Evolutionary conservation across 2,888 invertebrate genomes (phyloP), one percentile per base, ranked within the genome.

Genomic region (Lagria hirta): DNA sequence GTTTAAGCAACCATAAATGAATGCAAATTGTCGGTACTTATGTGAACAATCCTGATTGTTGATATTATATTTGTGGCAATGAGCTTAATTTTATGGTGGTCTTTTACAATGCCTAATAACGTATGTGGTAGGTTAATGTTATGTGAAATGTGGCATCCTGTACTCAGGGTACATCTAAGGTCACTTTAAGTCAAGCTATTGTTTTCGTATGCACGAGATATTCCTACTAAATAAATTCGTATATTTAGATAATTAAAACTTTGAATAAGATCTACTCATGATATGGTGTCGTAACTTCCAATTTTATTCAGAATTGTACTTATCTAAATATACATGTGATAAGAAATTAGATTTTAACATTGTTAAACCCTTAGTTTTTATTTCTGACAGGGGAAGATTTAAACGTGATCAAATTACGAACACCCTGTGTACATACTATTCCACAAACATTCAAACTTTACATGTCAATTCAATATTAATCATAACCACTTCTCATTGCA

Each of bases 291-390:
- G n/a, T n/a, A n/a, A n/a, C n/a, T 11, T 13, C 15, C 27, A 16
- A 35, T 35, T 35, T 35, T 35, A 35, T 26, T 37, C 28, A 6
- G 28, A 37, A 37, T 36, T 35, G 27, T 37, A 28, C 21, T 37
- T 37, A 37, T 37, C 37, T 37, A 37, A 37, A 22, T 37, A 37
- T 37, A 37, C 37, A 37, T 37, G 28, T 37, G 37, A 37, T 28
- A 37, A 7, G 12, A 35, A 36, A 13, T 13, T 36, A 24, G 13
- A 3, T 10, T 22, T 28, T 37, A n/a, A 34, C 26, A 43, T 21
- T 36, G 12, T 21, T 24, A 22, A 22, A 33, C n/a, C n/a, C n/a
- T n/a, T n/a, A n/a, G n/a, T n/a, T n/a, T n/a, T n/a, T n/a, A 33
- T 10, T 7, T 28, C 5, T 30, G n/a, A 29, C 12, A 35, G 6